A percentile compares a stretch with the other conserved stretches of the same genome.
phyloP scores from a whole-genome alignment of 2,113 vertebrate species.

The Syngnathus scovelli region DNA sequence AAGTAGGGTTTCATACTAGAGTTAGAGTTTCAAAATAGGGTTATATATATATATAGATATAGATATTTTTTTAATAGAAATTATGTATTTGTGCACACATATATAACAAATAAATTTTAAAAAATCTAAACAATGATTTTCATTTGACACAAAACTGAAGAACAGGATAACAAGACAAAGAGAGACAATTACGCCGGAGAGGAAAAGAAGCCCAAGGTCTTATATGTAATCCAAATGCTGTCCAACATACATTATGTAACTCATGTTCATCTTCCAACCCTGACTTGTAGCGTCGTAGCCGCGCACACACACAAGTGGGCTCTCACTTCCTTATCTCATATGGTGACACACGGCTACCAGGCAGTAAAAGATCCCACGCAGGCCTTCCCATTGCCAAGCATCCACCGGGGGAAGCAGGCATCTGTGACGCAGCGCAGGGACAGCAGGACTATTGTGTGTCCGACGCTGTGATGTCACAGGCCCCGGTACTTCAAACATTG shows the following conservation, averaged over 20 bases:
- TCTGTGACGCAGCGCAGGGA: slow-evolving; percentile 58
- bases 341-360: slow-evolving; percentile 55
- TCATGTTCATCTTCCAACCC: neutral
- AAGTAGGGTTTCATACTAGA: too few species aligned
- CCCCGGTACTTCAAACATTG: slow-evolving; percentile 63
- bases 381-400: slow-evolving; percentile 60
- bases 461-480: slow-evolving; percentile 58
- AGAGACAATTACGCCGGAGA: too few species aligned
- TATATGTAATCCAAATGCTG: too few species aligned
- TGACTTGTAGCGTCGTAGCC: neutral
- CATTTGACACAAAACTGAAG: too few species aligned
- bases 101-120: too few species aligned
- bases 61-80: too few species aligned
- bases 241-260: neutral
- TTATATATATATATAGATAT: too few species aligned
- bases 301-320: neutral
- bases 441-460: slow-evolving; percentile 66
- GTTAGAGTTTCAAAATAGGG: too few species aligned
- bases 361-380: slow-evolving; percentile 50
- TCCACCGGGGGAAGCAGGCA: slow-evolving; percentile 46
- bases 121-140: too few species aligned
- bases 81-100: too few species aligned
- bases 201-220: too few species aligned
- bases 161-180: too few species aligned
- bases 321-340: slow-evolving; percentile 52